phyloP scores from a whole-genome alignment of 2,888 invertebrate genomes.

The Parnassius glacialis region DNA sequence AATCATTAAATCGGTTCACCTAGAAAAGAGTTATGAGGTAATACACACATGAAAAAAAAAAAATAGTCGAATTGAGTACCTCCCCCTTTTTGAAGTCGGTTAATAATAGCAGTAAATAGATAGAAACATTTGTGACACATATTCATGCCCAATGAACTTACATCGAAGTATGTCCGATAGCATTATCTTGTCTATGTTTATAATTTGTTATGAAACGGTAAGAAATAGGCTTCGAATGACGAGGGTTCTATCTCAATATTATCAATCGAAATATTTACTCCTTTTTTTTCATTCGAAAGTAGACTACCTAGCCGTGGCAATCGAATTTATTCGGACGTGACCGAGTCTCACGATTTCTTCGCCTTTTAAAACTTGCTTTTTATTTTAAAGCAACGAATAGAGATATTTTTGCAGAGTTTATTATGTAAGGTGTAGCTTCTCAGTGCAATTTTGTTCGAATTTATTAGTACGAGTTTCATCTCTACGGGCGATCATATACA shows the following conservation, averaged over 20 bases:
- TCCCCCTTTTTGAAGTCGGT: too few relatives aligned
- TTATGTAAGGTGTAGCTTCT: constrained; percentile 10
- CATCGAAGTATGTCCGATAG: constrained; percentile 14
- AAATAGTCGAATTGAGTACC: too few relatives aligned
- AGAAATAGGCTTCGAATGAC: constrained; percentile 20
- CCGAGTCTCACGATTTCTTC: constrained; percentile 38
- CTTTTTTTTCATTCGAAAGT: constrained; percentile 33
- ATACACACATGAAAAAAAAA: too few relatives aligned
- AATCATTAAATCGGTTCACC: too few relatives aligned
- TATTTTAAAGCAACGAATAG: constrained; percentile 29
- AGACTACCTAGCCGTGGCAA: constrained; percentile 37
- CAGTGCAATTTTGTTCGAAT: constrained; percentile 10
- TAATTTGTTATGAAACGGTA: constrained; percentile 26
- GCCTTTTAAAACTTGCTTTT: constrained; percentile 31
- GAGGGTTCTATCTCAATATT: constrained; percentile 31
- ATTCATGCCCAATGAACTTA: constrained; percentile 12
- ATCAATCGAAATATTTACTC: constrained; percentile 36
- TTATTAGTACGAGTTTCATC: constrained; percentile 3
- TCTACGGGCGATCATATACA: background rate
- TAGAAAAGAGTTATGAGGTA: too few relatives aligned
- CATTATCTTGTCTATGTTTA: constrained; percentile 15
- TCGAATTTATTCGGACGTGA: constrained; percentile 42
- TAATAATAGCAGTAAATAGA: too few relatives aligned
- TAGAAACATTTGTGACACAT: background rate
- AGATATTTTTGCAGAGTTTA: constrained; percentile 16